Base-by-base conservation (phyloP, 1,140 invertebrate genomes). In the Leptoteleia sp. region DNA sequence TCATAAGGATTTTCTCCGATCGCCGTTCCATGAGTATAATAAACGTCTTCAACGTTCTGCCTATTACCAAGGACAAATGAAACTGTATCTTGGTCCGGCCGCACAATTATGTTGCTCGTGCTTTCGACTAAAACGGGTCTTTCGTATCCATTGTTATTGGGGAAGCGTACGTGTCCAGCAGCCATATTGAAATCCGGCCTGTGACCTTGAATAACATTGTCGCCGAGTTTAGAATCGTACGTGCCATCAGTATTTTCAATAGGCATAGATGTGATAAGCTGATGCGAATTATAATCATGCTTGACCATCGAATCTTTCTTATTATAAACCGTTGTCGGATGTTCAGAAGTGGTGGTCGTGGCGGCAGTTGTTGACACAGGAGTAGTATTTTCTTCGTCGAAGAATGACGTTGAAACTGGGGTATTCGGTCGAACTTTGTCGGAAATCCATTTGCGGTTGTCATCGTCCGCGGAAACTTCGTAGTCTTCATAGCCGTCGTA, bases 61-160 rank as follows among this genome's bases (percentile, higher is more conserved):
- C 91, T 89, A 52, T 92, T 92, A 0, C 92, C 92, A 1, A 93
- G 84, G 4, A 93, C 91, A 78, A 93, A 93, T 0, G 92, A 91
- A 3, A 93, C 92, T 0, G 91, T 92, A 52, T 93, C 90, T 71
- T 93, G 92, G 43, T 91, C 91, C 0, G 91, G 92, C 0, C 91
- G 90, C 29, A 93, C 91, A 29, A 92, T 91, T 31, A 93, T 91
- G 37, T 92, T 93, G 55, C 91, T 93, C 1, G 91, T 91, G 62
- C 91, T 92, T 17, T 92, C 91, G 0, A 87, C 81, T 16, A 81
- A 43, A 5, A 82, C 73, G 0, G 80, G 82, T 25, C 80, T 62
- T 16, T 79, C 67, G 4, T 29, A 76, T 42, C 75, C 77, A 35
- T 27, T 19, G 65, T 40, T 77, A 4, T 12, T 72, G 42, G 59